Base-by-base conservation (phyloP, 1,140 invertebrate species). In the Drosophila persimilis region DNA sequence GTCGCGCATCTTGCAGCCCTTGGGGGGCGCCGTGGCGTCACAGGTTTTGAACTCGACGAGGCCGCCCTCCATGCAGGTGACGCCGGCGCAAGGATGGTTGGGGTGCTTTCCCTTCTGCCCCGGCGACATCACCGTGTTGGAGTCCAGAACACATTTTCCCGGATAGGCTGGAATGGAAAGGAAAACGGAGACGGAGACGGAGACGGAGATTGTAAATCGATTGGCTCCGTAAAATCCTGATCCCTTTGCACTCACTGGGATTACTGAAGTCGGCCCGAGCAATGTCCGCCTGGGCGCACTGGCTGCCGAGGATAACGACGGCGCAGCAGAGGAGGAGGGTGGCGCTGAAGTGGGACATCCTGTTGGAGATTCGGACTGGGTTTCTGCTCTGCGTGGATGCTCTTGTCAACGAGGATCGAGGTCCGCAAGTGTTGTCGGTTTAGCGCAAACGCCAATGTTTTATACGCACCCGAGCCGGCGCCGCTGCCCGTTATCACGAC, bases 1-100 rank as follows among this genome's bases (percentile, higher is more conserved):
- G 50, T 90, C 89, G 17, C 89, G 89, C 58, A 50, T 65, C 74
- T 89, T 90, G 74, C 89, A 90, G n/a, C 89, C 89, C 63, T 73
- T 88, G 2, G 79, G 89, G 20, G 79, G 81, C 6, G 89, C 72
- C 13, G 75, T 67, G 2, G 89, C 74, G 2, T 11, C 1, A 43
- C 89, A 90, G 22, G 89, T 90, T 9, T 51, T 67, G 48, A 84
- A 77, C 44, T 80, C 77, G 3, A 73, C 89, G n/a, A 39, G 20
- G 3, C 81, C 71, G 31, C 69, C 56, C 0, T 65, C 58, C 44
- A 84, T 22, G 57, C 89, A 90, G 9, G 66, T 72, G 44, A 80
- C 77, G 7, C 81, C 72, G 17, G 89, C 73, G 29, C 89, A 90
- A 0, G 67, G 85, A 74, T 89, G 76, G 13, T 80, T 69, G 6